Base-by-base conservation (phyloP, 1,140 invertebrate genomes). In the Drosophila nannoptera region DNA sequence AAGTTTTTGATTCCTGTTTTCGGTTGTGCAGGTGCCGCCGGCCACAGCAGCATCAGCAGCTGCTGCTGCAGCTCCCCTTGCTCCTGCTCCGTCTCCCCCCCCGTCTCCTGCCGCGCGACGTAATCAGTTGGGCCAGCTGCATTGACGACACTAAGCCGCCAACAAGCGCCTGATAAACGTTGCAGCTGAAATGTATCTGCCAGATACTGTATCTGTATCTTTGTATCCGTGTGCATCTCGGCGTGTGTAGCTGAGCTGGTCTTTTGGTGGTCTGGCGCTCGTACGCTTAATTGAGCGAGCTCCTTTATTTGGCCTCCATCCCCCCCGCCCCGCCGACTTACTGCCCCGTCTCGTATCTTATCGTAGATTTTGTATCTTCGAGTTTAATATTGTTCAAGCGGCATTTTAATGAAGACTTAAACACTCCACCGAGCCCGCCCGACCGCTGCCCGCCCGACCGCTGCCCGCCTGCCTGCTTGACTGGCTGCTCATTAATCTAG, bases 361-460 rank as follows among this genome's bases (percentile, higher is more conserved):
- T 86, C 82, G 76, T 77, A 87, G 81, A 87, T 86, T 22, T 68
- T 69, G 77, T 86, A 86, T 86, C 81, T 56, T 69, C 46, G 49
- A 61, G 71, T 75, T 87, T 77, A 86, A 86, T 87, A 86, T 86
- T 81, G 81, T 81, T 86, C 65, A 69, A 86, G 86, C 81, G 75
- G 77, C 74, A 75, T 68, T 55, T 84, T 86, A 86, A 86, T 86
- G 71, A 86, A 86, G 81, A 87, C 81, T 86, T 86, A 77, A 69
- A 67, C 45, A 22, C 8, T 29, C 45, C 22, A 29, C 45, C 9
- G 9, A 22, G 29, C 45, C 16, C 29, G 45, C 16, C 22, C 22
- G 22, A 5, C 11, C 9, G 49, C 55, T 48, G 56, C 53, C 16
- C 29, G 45, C 16, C 22, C 22, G 22, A 5, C 11, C 9, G 49